These are phyloP conservation scores for Bufo gargarizans DNA, from an alignment of 2,113 vertebrate genomes.

Conservation along the genomic window DNA sequence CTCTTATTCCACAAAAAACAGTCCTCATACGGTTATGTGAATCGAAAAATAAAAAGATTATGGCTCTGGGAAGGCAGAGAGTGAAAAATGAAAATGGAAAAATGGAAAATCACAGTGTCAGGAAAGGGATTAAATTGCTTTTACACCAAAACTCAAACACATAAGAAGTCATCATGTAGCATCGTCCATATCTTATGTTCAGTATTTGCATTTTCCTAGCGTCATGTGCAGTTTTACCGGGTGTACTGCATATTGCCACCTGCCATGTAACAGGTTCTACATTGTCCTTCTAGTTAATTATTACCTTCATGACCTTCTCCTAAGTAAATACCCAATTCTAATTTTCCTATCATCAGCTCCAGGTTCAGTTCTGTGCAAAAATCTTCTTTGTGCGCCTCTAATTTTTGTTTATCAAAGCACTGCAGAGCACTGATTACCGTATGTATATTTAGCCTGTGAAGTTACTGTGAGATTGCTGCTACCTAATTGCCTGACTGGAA, in stretches of 20 bases:
- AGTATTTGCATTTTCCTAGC: background rate
- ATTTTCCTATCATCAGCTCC: slow-evolving; percentile 14
- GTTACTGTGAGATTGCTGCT: slow-evolving; percentile 19
- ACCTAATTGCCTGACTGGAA: slow-evolving; percentile 31
- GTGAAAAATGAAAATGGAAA: no score
- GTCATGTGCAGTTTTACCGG: background rate
- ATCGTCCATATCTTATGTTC: background rate
- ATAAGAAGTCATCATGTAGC: background rate
- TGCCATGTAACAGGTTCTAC: background rate
- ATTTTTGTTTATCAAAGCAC: slow-evolving; percentile 40
- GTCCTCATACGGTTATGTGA: no score
- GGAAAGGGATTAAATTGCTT: no score
- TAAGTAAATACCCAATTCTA: background rate
- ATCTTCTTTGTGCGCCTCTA: slow-evolving; percentile 33
- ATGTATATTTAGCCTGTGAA: slow-evolving; percentile 53
- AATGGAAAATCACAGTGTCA: no score
- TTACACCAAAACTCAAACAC: background rate
- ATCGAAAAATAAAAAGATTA: no score
- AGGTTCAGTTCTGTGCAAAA: background rate
- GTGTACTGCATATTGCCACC: background rate
- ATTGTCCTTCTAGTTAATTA: slow-evolving; percentile 12
- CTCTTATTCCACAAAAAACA: no score
- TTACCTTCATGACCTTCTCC: slow-evolving; percentile 34
- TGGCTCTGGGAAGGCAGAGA: no score
- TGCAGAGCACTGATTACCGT: slow-evolving; percentile 18